Base-by-base conservation (phyloP, 2,888 invertebrate species). In the Phyllotreta cruciferae region DNA sequence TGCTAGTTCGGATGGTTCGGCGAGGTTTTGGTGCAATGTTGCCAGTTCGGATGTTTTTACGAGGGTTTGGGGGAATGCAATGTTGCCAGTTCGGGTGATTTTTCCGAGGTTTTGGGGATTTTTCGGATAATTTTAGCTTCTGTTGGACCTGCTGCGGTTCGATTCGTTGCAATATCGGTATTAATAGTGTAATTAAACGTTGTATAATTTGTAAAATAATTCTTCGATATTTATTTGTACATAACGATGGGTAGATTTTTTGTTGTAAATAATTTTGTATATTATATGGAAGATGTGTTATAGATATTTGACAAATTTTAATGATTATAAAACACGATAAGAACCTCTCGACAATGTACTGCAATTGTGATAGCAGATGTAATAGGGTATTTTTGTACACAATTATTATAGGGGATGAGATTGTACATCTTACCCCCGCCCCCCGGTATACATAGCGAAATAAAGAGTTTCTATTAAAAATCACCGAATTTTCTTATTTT, bases 321-420 rank as follows among this genome's bases (percentile, higher is more conserved):
- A 73, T 57, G 68, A 64, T 68, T 68, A n/a, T 24, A 24, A 24
- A 24, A 24, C 24, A 4, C 24, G 24, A 24, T 24, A 24, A 24
- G 24, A 24, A 24, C 24, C 24, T 24, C 24, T 71, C 69, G 70
- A 74, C 62, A 70, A 65, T 71, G 74, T 77, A 77, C 79, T 77
- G 77, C 75, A 78, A 77, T 71, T 80, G 80, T 80, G 80, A 80
- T 80, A 80, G 80, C 75, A 78, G 76, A 75, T 72, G 70, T 67
- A 66, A 74, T 75, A 79, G 80, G 79, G 79, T 80, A 80, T 80
- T 80, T 80, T 80, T 80, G 78, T 80, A 80, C 79, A 73, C 24
- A 73, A 68, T 14, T 11, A 45, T 57, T 50, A 60, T 24, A 24
- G 24, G 24, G 24, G 24, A 4, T 24, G 24, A 4, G 36, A n/a